Evolutionary conservation across 2,113 vertebrate species (phyloP).

Genomic region (Centropristis striata): DNA sequence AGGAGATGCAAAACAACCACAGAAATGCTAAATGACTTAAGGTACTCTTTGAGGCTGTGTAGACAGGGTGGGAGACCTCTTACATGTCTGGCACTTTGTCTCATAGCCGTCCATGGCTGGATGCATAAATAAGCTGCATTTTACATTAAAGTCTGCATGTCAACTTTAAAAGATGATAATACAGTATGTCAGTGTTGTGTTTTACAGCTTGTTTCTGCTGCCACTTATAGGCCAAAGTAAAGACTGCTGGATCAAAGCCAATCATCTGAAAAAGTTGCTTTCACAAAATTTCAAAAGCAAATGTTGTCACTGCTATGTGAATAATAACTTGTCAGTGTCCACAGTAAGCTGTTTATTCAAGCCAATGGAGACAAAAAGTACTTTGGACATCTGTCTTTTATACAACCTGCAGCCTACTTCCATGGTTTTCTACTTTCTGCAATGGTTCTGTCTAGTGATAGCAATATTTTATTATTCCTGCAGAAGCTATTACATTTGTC

Average conservation of each 20-base stretch:
- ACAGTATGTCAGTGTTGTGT: not conserved
- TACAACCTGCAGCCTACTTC: constrained; percentile 18
- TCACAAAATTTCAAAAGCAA: not conserved
- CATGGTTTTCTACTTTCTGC: constrained; percentile 12
- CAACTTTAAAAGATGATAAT: not conserved
- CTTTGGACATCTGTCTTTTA: constrained; percentile 49
- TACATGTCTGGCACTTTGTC: too few species aligned
- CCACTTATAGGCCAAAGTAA: not conserved
- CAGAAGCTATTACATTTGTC: constrained; percentile 33
- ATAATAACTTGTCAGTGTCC: constrained; percentile 10
- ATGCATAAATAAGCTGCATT: too few species aligned
- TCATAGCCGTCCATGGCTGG: too few species aligned
- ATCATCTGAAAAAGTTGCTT: not conserved
- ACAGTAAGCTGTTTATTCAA: constrained; percentile 16
- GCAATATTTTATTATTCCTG: constrained; percentile 3
- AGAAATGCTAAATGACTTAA: too few species aligned
- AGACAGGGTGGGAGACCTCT: too few species aligned
- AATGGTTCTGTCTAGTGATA: not conserved
- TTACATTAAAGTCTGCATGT: too few species aligned
- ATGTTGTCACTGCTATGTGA: constrained; percentile 17
- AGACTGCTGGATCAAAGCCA: not conserved
- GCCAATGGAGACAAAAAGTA: constrained; percentile 28
- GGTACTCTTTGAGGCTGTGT: too few species aligned
- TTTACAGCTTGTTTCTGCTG: not conserved
- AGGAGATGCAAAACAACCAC: too few species aligned